A percentile compares a stretch with the other conserved stretches of the same genome.
Conservation (phyloP, 2,888 invertebrate species). For the Harpagoxenus sublaevis region DNA sequence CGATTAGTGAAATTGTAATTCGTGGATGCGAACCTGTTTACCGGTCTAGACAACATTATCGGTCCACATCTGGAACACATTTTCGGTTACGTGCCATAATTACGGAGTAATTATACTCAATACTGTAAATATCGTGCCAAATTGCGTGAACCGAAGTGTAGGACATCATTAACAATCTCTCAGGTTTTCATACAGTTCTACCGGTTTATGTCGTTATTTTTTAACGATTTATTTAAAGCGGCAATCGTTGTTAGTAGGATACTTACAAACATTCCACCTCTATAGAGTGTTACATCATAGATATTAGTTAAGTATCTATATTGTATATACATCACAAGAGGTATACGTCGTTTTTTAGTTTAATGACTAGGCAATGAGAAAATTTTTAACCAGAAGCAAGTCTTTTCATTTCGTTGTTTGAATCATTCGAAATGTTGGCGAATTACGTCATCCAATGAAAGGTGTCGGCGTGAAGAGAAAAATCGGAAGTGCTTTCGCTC, state of each 20-base stretch:
- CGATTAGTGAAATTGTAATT: conserved; percentile 74
- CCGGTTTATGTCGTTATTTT: not conserved
- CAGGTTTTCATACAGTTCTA: not conserved
- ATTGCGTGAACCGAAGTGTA: not conserved
- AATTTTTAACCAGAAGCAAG: not conserved
- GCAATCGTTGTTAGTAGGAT: conserved; percentile 24
- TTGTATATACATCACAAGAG: not conserved
- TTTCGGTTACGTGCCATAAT: conserved; percentile 30
- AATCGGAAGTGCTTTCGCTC: not conserved
- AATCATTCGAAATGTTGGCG: not conserved
- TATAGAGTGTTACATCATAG: not conserved
- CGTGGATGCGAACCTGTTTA: conserved; percentile 61
- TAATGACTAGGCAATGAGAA: not conserved
- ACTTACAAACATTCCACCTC: conserved; percentile 9
- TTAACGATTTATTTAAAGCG: conserved; percentile 9
- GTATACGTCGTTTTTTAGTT: conserved; percentile 29
- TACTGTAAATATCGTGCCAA: conserved; percentile 19
- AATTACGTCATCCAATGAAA: not conserved
- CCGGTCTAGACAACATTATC: conserved; percentile 64
- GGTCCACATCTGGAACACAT: conserved; percentile 77
- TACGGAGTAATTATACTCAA: not conserved
- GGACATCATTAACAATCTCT: not conserved
- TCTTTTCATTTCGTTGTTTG: conserved; percentile 2
- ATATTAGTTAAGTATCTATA: conserved; percentile 2
- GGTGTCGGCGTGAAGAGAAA: not conserved